phyloP scores from a whole-genome alignment of 2,113 vertebrate genomes.

The Thermophis baileyi region DNA sequence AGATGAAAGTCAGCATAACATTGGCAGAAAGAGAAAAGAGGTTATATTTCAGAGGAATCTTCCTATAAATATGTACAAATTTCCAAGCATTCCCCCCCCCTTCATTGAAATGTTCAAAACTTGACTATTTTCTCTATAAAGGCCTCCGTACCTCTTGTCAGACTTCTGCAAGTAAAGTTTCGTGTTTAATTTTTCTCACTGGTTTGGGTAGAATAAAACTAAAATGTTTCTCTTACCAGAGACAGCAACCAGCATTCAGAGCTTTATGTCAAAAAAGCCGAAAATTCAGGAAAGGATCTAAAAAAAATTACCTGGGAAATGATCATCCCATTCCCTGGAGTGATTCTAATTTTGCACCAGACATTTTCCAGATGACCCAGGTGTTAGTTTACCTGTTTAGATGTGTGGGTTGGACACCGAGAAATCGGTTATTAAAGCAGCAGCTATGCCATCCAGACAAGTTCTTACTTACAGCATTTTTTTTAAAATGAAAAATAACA shows the following conservation, averaged over 20 bases:
- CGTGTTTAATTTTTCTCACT: neutral
- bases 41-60: neutral
- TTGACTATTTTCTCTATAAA: neutral
- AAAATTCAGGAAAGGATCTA: neutral
- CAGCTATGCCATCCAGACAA: neutral
- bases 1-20: neutral
- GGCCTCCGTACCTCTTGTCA: neutral
- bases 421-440: neutral
- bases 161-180: neutral
- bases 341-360: neutral
- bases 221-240: neutral
- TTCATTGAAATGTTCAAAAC: neutral
- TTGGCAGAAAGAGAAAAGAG: neutral
- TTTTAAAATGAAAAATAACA: neutral
- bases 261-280: neutral
- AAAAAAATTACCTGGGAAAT: neutral
- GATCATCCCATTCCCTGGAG: neutral
- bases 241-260: neutral
- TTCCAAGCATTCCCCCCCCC: neutral
- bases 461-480: neutral
- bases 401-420: neutral
- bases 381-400: neutral
- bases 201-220: neutral
- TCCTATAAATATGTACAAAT: neutral
- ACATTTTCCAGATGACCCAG: neutral